Base-by-base conservation (phyloP, 2,888 invertebrate species). In the Yponomeuta plumbellus region DNA sequence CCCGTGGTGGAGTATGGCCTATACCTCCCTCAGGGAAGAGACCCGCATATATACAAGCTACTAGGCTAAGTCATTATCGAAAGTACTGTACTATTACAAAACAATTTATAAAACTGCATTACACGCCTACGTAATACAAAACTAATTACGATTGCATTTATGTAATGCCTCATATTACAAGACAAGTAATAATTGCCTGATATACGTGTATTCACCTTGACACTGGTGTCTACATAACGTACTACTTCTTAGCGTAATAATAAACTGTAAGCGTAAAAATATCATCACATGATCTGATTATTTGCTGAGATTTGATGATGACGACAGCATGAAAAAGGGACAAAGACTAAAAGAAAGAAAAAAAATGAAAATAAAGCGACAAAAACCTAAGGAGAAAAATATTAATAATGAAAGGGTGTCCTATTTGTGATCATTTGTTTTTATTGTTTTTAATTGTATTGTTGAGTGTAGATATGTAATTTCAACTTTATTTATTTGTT, bases 101-200 rank as follows among this genome's bases (percentile, higher is more conserved):
- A 52, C 17, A 52, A 17, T 52, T 5, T 52, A 52, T 13, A 17
- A 17, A 13, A 4, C 13, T 44, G 1, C 13, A 44, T 44, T 44
- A 44, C 44, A 52, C 44, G 17, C 44, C 44, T 17, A 17, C 44
- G 17, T 52, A 52, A 17, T 52, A 17, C 44, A 52, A 52, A 52
- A 52, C 44, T 17, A 13, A 52, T 52, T 52, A 17, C 17, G 17
- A 3, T 17, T 17, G 17, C 44, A 52, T 21, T 58, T 58, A 58
- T 58, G 58, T 58, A 58, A 58, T 58, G 17, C 21, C 20, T 21
- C 58, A 58, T 58, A 22, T 58, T 58, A 22, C 58, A 20, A 22
- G 20, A 2, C 21, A 58, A 22, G 20, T 58, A 58, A 21, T 58
- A 58, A 58, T 58, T 58, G 22, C 20, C 22, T 20, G 21, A 58